Evolutionary conservation across 2,797 vertebrate species (phyloP), one percentile per base, ranked within the genome.

Genomic region (Pipistrellus kuhlii): DNA sequence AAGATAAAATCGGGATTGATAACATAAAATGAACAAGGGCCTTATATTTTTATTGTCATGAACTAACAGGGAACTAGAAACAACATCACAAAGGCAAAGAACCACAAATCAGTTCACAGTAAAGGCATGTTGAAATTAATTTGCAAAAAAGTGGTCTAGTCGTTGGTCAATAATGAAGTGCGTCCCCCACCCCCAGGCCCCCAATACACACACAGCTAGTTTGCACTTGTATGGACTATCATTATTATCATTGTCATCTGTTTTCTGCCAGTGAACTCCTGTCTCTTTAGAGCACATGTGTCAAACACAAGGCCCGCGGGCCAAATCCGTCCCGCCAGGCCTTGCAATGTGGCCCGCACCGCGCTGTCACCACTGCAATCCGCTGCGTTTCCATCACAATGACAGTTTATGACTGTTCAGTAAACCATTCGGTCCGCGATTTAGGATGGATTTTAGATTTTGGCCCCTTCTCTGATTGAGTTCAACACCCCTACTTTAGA

Each of bases 71-170:
- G 21, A 77, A 77, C 53, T 77, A 32, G 77, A 38, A 80, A 89
- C 87, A 53, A 69, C 4, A 5, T 75, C 23, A 75, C 12, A 21
- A 78, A 82, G 85, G 38, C 62, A 77, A 69, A 75, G 25, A 87
- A 78, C 8, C 57, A 75, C 77, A 69, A 41, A 92, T 78, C 80
- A 76, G 59, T 80, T 30, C 30, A 62, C 13, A 90, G 57, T 83
- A 78, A 73, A 82, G 53, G n/a, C 72, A 88, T 55, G 53, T 51
- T 64, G 59, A 92, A 83, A 84, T 71, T 20, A 88, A 69, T 81
- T 76, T 94, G 64, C 66, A 78, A 94, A 93, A 93, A 93, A 23
- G 18, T 53, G 35, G 8, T 46, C 72, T 88, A 75, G 32, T 68
- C 32, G 17, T 69, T 35, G 8, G 44, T 27, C 25, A 81, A 38